These are phyloP conservation scores for Campylomormyrus numenius DNA, from an alignment of 2,113 vertebrate species.

Conservation along the genomic window DNA sequence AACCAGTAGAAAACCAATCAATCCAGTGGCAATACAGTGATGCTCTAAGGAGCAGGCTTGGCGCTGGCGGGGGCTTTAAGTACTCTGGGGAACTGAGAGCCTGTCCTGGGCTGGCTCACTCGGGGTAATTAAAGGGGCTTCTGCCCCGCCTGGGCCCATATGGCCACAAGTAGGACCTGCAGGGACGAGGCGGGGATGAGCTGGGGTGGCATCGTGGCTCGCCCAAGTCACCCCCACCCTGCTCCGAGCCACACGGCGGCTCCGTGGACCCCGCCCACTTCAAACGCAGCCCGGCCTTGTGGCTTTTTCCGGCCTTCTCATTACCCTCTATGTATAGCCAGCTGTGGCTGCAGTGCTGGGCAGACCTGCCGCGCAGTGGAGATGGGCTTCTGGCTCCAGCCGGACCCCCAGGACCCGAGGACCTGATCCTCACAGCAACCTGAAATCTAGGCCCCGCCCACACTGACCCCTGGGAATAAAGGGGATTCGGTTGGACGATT, in stretches of 20 bases:
- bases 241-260: conserved; percentile 9
- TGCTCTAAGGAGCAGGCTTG: conserved; percentile 21
- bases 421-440: background rate
- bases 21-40: conserved; percentile 26
- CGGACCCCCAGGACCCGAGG: conserved; percentile 5
- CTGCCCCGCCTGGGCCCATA: conserved; percentile 41
- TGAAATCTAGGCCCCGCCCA: background rate
- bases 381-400: conserved; percentile 10
- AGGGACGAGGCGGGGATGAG: background rate
- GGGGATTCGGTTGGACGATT: background rate
- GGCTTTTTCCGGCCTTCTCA: conserved; percentile 65
- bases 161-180: conserved; percentile 42
- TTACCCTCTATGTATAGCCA: conserved; percentile 57
- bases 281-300: conserved; percentile 53
- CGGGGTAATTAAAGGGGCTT: conserved; percentile 60
- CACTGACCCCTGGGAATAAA: background rate
- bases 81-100: conserved; percentile 54
- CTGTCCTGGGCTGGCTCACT: conserved; percentile 44
- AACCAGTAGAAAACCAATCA: conserved; percentile 8
- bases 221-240: background rate
- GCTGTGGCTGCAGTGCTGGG: conserved; percentile 23
- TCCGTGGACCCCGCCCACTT: conserved; percentile 47
- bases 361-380: conserved; percentile 19
- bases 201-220: conserved; percentile 15
- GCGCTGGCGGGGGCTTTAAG: conserved; percentile 47